phyloP scores from a whole-genome alignment of 2,888 invertebrate species.

The Xestia rhomboidea region DNA sequence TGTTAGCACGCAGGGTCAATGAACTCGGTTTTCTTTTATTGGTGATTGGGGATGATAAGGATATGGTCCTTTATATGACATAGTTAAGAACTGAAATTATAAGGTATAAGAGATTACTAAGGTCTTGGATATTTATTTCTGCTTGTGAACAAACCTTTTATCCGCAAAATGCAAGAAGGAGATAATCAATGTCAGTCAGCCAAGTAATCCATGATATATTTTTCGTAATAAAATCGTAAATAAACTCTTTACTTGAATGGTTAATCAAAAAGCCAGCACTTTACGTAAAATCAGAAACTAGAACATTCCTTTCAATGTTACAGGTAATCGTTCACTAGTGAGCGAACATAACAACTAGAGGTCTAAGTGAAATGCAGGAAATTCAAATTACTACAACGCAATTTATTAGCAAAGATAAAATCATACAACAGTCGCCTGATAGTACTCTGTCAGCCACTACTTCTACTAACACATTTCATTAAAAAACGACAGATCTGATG shows the following conservation, averaged over 20 bases:
- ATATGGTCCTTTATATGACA: not conserved
- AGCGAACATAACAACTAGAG: conserved; percentile 3
- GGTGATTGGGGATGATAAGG: conserved; percentile 1
- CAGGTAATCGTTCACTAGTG: conserved; percentile 37
- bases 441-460: conserved; percentile 1
- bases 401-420: conserved; percentile 50
- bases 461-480: conserved; percentile 33
- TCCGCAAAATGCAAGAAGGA: not conserved
- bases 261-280: conserved; percentile 2
- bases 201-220: not conserved
- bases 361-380: conserved; percentile 46
- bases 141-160: not conserved
- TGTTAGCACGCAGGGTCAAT: conserved; percentile 62
- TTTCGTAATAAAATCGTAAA: not conserved
- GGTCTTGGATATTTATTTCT: not conserved
- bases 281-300: conserved; percentile 11
- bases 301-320: conserved; percentile 12
- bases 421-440: conserved; percentile 27
- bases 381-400: conserved; percentile 48
- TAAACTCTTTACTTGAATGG: not conserved
- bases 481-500: conserved; percentile 2
- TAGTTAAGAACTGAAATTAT: not conserved
- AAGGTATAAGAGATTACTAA: not conserved
- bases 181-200: no score
- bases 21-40: conserved; percentile 34